Base-by-base conservation (phyloP, 2,797 vertebrate genomes). In the Tokudaia muenninki region DNA sequence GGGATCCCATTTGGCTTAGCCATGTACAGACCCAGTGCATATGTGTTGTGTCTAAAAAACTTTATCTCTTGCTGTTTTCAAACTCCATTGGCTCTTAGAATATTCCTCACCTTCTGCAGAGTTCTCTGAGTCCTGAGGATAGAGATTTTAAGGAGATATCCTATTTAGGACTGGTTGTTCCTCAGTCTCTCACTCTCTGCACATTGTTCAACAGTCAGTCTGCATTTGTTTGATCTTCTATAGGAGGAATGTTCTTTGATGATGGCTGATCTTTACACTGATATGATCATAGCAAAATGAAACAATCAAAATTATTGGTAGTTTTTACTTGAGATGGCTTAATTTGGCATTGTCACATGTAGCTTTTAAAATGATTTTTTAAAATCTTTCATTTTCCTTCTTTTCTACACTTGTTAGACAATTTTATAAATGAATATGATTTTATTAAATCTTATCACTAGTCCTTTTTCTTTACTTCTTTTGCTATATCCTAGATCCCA, bases 301-400 rank as follows among this genome's bases (percentile, higher is more conserved):
- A 59, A 37, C 55, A n/a, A 34, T 94, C 5, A 57, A 72, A 94
- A 90, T 90, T 92, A 96, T 82, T 12, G 24, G 10, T 82, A 41
- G n/a, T 41, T 74, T 47, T 72, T 34, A 13, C 37, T 82, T 34
- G 47, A 89, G 81, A 86, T 95, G 70, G 75, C n/a, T 83, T 95
- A 87, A 70, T 34, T 92, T 26, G 90, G 83, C 13, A 87, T 41
- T 72, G 26, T n/a, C 17, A 82, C 31, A 77, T 87, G 83, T 14
- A 70, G 47, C 63, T 70, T 70, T 87, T 44, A 44, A 61, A 34
- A 67, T 67, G 63, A 29, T 83, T 19, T 57, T 59, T 21, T 4
- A 63, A 31, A 29, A 82, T 22, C 0, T n/a, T 55, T 55, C 11
- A 55, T 81, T 81, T 12, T 37, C 50, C 52, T 81, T 81, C 37